Evolutionary conservation across 2,888 invertebrate genomes (phyloP).

Genomic region (Napeogenes inachia): DNA sequence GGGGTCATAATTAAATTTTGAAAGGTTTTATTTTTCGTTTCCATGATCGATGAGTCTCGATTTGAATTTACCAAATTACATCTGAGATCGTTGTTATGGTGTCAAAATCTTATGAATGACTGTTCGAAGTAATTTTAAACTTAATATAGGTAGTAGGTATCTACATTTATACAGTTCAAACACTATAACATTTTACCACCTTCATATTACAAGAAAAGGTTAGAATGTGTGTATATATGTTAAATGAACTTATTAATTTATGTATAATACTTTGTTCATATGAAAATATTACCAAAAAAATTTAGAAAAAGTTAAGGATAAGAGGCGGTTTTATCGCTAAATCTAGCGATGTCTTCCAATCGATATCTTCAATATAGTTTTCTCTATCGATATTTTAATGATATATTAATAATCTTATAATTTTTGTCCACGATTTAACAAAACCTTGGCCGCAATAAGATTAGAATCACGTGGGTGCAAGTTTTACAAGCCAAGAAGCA

Average conservation of each 20-base stretch:
- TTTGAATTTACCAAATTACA: slow-evolving; percentile 32
- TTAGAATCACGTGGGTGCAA: slow-evolving; percentile 27
- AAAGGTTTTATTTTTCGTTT: slow-evolving; percentile 27
- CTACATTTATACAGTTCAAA: not conserved
- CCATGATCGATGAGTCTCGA: slow-evolving; percentile 34
- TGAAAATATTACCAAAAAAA: too few species aligned
- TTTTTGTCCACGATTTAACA: not conserved
- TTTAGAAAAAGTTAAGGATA: too few species aligned
- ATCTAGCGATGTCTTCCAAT: too few species aligned
- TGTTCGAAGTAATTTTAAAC: slow-evolving; percentile 5
- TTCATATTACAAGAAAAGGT: not conserved
- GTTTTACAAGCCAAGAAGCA: slow-evolving; percentile 27
- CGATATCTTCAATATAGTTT: too few species aligned
- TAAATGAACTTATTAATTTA: too few species aligned
- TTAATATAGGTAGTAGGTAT: slow-evolving; percentile 1
- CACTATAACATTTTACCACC: not conserved
- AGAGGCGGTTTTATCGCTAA: too few species aligned
- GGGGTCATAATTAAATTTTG: slow-evolving; percentile 22
- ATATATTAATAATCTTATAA: not conserved
- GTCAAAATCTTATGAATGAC: slow-evolving; percentile 6
- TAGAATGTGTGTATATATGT: not conserved
- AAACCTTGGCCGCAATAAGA: slow-evolving; percentile 17
- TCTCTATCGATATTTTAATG: not conserved
- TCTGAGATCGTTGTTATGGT: slow-evolving; percentile 21
- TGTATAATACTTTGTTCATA: too few species aligned